phyloP scores from a whole-genome alignment of 2,888 invertebrate genomes.

The Pyrrhia umbra region DNA sequence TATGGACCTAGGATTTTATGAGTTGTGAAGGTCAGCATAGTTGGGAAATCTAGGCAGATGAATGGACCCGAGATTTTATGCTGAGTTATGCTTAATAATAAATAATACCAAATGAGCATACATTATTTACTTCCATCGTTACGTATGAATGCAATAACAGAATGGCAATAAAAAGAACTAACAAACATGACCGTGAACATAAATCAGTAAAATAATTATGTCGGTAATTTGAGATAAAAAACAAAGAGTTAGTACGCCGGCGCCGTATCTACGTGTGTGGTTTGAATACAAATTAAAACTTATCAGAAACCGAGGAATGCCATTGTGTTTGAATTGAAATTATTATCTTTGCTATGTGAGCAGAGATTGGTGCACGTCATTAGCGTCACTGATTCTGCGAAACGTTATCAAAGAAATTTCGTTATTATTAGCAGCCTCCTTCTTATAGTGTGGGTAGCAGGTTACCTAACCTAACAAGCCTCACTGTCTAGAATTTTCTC shows the following conservation, averaged over 20 bases:
- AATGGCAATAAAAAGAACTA: conserved; percentile 6
- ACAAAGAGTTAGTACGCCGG: background rate
- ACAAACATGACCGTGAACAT: conserved; percentile 13
- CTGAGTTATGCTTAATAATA: no score
- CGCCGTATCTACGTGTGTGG: conserved; percentile 13
- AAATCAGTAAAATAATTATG: background rate
- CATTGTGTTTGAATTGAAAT: conserved; percentile 15
- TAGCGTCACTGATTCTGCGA: conserved; percentile 6
- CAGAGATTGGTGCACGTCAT: conserved; percentile 9
- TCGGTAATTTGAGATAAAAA: conserved; percentile 11
- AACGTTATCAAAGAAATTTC: conserved; percentile 7
- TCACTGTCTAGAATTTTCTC: no score
- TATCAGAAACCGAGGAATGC: conserved; percentile 18
- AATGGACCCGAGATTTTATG: no score
- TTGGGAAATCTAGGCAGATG: no score
- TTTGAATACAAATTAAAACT: conserved; percentile 20
- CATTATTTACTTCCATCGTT: no score
- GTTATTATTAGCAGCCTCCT: background rate
- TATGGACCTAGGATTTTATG: no score
- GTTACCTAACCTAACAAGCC: no score
- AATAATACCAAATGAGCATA: background rate
- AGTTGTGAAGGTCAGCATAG: no score
- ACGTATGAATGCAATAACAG: conserved; percentile 21
- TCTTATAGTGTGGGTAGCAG: no score
- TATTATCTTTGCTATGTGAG: conserved; percentile 12